Base-by-base conservation (phyloP, 2,797 vertebrate species). In the Macroramphosus scolopax region DNA sequence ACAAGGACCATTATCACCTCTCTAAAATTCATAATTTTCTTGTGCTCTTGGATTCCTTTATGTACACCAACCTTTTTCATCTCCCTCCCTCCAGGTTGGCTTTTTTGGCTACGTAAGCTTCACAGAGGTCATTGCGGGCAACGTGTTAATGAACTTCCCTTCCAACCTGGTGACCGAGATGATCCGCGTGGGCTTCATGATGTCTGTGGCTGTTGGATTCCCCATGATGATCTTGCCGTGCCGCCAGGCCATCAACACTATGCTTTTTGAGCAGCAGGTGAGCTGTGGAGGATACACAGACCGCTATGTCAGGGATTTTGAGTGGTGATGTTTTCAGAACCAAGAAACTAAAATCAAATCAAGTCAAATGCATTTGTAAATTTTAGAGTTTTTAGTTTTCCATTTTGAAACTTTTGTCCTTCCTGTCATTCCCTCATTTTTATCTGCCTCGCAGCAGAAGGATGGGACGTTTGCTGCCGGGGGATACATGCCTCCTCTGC, bases 181-280 rank as follows among this genome's bases (percentile, higher is more conserved):
- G 91, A 94, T 97, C 60, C 92, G 94, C 0, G 91, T 96, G 51
- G 96, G 97, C 26, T 99, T 99, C 63, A 92, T 97, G 93, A 98
- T 98, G 95, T 98, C 96, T 0, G 96, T 99, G 80, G 97, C 97
- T 0, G 92, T 99, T 26, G 95, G 96, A 5, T 99, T 99, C 59
- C 97, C 97, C 1, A 96, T 99, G 96, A 99, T 98, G 97, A 99
- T 99, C 69, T 82, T 98, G 48, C 97, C 97, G 0, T 98, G 97
- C 78, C 89, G 97, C 16, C 97, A 99, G 89, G 97, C 97, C 5
- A 85, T 99, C 58, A 98, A 94, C 90, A 99, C 97, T 6, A 91
- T 99, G 82, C 90, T 99, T 10, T 99, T 98, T 29, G 97, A 99
- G 80, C 95, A 97, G 87, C 96, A 99, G 94, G 97, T 98, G 38